Percentiles rank a stretch among this genome's conserved stretches.
Conservation (phyloP, 53 echinoderm and acorn worm genomes). For the Crossaster papposus region DNA sequence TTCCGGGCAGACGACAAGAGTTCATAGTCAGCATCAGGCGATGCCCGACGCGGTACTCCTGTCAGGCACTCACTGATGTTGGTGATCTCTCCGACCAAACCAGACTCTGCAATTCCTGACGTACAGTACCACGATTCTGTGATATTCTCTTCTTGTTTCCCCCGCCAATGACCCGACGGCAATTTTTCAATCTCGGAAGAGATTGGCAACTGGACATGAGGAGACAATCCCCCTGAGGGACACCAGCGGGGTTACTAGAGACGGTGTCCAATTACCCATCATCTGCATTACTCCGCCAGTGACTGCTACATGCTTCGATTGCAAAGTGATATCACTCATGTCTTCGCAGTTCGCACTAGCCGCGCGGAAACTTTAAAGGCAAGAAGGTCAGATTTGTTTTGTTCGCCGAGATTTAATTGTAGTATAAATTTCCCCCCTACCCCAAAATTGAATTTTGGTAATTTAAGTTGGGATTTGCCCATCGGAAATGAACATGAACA, state of each 20-base stretch:
- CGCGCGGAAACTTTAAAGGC: slow-evolving; percentile 1
- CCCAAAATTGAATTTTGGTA: not conserved
- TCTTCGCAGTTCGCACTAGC: not conserved
- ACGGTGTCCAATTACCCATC: slow-evolving; percentile 54
- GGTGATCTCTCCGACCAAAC: not conserved
- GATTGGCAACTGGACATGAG: slow-evolving; percentile 36
- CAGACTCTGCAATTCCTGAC: not conserved
- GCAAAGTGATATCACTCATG: slow-evolving; percentile 34
- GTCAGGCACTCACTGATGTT: not conserved
- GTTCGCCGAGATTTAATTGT: not conserved
- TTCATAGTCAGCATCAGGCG: not conserved
- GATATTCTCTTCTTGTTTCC: not conserved
- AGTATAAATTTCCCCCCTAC: not conserved
- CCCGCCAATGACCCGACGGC: not conserved
- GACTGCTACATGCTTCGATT: slow-evolving; percentile 40
- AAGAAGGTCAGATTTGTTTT: not conserved
- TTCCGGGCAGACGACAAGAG: not conserved
- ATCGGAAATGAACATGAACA: not conserved
- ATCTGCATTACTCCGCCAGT: slow-evolving; percentile 19
- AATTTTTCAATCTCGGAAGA: slow-evolving; percentile 31
- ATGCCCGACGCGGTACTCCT: not conserved
- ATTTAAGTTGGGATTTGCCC: not conserved
- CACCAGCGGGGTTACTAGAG: not conserved
- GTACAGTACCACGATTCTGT: not conserved
- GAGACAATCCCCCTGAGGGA: not conserved